phyloP scores from a whole-genome alignment of 2,113 vertebrate species.

The Oxyura jamaicensis region DNA sequence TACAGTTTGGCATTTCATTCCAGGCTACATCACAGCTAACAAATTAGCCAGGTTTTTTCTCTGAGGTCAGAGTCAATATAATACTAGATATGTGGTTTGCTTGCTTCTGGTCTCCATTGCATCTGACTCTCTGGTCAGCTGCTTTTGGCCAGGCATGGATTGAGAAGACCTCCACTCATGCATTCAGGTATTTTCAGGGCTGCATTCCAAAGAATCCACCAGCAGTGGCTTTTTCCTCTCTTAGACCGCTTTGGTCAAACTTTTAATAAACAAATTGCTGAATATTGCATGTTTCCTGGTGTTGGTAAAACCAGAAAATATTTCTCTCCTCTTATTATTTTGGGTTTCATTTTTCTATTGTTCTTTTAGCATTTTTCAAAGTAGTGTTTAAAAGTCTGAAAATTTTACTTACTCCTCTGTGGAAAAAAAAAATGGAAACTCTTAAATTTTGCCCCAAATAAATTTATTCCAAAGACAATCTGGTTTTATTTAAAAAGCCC shows the following conservation, averaged over 20 bases:
- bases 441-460: neutral
- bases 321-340: neutral
- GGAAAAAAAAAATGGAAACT: neutral
- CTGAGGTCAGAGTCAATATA: neutral
- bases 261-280: neutral
- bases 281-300: neutral
- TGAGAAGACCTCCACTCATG: neutral
- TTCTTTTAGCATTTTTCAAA: neutral
- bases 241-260: neutral
- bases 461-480: neutral
- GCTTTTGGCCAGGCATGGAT: neutral
- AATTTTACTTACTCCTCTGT: neutral
- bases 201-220: neutral
- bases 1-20: neutral
- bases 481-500: slow-evolving; percentile 7
- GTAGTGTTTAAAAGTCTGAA: neutral
- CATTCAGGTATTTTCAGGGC: neutral
- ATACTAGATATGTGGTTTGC: neutral
- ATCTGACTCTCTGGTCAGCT: neutral
- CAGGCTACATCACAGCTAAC: neutral
- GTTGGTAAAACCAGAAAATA: neutral
- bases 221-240: neutral
- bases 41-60: neutral
- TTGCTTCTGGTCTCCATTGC: neutral
- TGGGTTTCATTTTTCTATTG: neutral